These are phyloP conservation scores for Dolichopus griseipennis DNA, from an alignment of 2,888 invertebrate genomes.

Conservation along the genomic window DNA sequence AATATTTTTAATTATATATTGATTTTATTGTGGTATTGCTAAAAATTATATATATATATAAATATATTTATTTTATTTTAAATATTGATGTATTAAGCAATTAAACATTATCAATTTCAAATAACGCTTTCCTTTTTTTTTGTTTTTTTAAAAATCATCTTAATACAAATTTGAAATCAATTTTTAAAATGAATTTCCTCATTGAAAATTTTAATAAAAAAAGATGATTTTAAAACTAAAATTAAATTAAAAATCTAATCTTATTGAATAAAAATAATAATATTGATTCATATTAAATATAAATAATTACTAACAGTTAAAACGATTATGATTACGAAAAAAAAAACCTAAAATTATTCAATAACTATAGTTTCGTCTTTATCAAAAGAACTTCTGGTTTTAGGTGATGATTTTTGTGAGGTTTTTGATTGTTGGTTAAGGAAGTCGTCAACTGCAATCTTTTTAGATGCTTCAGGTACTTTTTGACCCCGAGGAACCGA, in stretches of 20 bases:
- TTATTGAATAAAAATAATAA: neutral
- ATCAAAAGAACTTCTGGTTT: neutral
- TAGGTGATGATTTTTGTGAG: neutral
- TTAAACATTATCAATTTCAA: no score
- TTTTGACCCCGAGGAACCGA: slow-evolving; percentile 37
- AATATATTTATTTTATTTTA: no score
- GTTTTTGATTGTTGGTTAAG: neutral
- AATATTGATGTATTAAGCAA: no score
- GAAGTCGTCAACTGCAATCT: slow-evolving; percentile 15
- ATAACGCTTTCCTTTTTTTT: no score
- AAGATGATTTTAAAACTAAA: neutral
- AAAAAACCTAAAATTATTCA: neutral
- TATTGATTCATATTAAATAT: neutral
- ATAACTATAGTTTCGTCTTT: neutral
- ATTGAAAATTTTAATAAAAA: neutral
- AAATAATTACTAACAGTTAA: neutral
- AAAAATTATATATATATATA: no score
- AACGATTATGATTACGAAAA: no score
- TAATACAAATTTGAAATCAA: no score
- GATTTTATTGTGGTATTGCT: no score
- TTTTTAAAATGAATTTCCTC: no score
- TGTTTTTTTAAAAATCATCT: no score
- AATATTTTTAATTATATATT: no score
- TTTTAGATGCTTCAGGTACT: slow-evolving; percentile 34
- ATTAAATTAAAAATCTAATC: neutral